Evolutionary conservation across 2,888 invertebrate species (phyloP).

Genomic region (Cyaniris semiargus): DNA sequence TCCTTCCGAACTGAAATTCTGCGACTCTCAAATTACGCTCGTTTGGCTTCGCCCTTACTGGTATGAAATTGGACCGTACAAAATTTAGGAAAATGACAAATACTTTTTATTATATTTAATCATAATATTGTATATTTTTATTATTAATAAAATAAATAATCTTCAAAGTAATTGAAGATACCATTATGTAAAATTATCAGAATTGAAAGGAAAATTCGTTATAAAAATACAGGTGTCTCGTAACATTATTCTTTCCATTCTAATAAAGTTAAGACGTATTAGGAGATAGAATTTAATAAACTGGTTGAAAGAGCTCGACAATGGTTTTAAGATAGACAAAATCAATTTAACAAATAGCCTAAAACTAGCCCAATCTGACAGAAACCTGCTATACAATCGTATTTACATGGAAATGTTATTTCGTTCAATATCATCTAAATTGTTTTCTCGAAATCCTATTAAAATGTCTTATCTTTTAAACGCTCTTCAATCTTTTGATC

Average conservation of each 20-base stretch:
- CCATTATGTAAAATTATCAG: no score
- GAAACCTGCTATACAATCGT: neutral
- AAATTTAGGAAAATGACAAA: neutral
- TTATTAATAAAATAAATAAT: no score
- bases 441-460: slow-evolving; percentile 13
- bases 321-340: neutral
- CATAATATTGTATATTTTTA: no score
- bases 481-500: slow-evolving; percentile 22
- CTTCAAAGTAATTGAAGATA: no score
- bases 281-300: neutral
- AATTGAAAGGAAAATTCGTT: no score
- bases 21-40: no score
- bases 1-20: no score
- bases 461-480: neutral
- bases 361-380: neutral
- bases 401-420: slow-evolving; percentile 1
- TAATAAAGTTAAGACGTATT: neutral
- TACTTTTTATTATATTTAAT: no score
- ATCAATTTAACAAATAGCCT: slow-evolving; percentile 1
- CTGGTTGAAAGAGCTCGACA: neutral
- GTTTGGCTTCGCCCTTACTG: no score
- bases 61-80: no score
- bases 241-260: neutral
- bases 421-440: slow-evolving; percentile 11
- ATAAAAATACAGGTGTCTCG: neutral